These are phyloP conservation scores for Poeciliopsis retropinna DNA, from an alignment of 2,113 vertebrate species.

Conservation along the genomic window DNA sequence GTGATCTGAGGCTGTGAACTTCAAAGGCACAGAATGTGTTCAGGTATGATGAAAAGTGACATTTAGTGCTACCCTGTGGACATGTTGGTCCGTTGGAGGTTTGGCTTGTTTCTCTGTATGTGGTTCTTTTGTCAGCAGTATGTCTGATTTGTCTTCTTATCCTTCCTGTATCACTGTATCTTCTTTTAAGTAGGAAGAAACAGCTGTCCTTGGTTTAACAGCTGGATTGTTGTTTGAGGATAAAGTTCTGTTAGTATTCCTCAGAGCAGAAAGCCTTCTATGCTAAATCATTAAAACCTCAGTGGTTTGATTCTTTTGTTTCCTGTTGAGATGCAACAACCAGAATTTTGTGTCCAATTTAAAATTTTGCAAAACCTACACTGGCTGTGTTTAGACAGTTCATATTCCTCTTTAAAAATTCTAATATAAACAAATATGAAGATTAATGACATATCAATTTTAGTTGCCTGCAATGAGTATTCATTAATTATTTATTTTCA, in stretches of 20 bases:
- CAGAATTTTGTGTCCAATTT: constrained; percentile 14
- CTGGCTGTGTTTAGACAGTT: neutral
- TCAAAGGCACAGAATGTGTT: constrained; percentile 63
- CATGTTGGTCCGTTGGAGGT: constrained; percentile 31
- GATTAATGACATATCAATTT: neutral
- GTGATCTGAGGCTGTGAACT: constrained; percentile 67
- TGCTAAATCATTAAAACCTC: constrained; percentile 37
- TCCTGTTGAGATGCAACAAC: neutral
- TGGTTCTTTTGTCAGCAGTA: constrained; percentile 5
- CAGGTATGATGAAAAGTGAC: constrained; percentile 69
- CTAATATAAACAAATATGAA: neutral
- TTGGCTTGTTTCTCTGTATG: constrained; percentile 28
- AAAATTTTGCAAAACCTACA: neutral
- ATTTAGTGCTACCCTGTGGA: constrained; percentile 53
- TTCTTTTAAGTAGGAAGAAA: constrained; percentile 6
- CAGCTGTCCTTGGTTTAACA: constrained; percentile 25
- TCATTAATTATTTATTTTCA: no score
- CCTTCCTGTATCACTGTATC: neutral
- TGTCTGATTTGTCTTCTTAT: constrained; percentile 24
- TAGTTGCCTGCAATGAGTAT: no score
- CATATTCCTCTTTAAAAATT: neutral
- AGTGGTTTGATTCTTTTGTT: constrained; percentile 9
- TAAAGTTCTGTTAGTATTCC: constrained; percentile 13
- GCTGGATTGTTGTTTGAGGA: constrained; percentile 29
- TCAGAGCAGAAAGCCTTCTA: constrained; percentile 11